These are phyloP conservation scores for Porphyrio hochstetteri DNA, from an alignment of 2,113 vertebrate genomes.

Conservation along the genomic window DNA sequence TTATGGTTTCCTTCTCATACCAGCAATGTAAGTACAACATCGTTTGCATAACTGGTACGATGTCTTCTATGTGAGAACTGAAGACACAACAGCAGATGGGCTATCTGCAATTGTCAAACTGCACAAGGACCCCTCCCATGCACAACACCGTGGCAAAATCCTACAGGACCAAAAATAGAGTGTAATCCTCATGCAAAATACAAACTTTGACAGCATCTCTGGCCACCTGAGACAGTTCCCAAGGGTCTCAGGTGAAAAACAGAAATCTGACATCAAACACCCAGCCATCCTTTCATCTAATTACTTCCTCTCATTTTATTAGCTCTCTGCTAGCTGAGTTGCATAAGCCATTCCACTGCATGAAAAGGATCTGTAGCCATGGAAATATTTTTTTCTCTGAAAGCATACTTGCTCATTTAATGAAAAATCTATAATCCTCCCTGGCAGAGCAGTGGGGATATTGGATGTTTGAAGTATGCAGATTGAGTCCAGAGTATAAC, in stretches of 20 bases:
- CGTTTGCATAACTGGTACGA: neutral
- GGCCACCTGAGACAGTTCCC: neutral
- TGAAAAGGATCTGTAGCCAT: constrained; percentile 57
- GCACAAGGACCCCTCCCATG: neutral
- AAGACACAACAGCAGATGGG: neutral
- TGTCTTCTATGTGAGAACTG: neutral
- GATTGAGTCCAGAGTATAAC: neutral
- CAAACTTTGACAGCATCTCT: neutral
- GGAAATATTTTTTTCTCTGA: constrained; percentile 46
- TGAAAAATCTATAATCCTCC: constrained; percentile 42
- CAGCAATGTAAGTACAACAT: neutral
- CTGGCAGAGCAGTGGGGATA: neutral
- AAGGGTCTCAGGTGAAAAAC: neutral
- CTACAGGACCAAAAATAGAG: neutral
- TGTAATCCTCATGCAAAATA: neutral
- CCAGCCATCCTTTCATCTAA: constrained; percentile 31
- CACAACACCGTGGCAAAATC: neutral
- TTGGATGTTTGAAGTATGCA: constrained; percentile 11
- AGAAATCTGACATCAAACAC: constrained; percentile 38
- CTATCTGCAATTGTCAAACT: neutral
- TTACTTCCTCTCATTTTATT: constrained; percentile 50
- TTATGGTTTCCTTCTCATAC: neutral
- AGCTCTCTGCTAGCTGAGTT: constrained; percentile 3
- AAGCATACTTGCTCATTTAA: constrained; percentile 28
- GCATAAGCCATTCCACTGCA: neutral